A percentile compares a stretch with the other conserved stretches of the same genome.
Conservation (phyloP, 2,888 invertebrate species). For the Balanococcus diminutus region DNA sequence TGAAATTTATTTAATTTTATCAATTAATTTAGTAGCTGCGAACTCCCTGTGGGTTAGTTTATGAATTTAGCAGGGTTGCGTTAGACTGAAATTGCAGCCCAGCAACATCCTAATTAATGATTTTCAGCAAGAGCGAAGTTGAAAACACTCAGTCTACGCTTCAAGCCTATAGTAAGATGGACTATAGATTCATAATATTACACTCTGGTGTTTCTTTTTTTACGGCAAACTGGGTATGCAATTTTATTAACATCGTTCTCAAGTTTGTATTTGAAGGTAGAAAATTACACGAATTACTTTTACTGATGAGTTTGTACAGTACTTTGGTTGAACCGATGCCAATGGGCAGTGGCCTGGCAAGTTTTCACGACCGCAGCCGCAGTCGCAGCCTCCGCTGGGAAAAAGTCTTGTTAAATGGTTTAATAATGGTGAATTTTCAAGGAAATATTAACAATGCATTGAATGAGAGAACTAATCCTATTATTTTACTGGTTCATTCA, state of each 20-base stretch:
- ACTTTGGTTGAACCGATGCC: not conserved
- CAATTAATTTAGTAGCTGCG: no score
- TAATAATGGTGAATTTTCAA: constrained; percentile 24
- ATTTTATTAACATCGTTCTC: constrained; percentile 18
- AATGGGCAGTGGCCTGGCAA: not conserved
- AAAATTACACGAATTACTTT: not conserved
- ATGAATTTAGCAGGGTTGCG: no score
- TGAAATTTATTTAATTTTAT: no score
- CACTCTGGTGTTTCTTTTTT: not conserved
- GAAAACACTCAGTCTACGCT: no score
- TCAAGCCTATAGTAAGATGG: no score
- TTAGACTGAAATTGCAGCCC: no score
- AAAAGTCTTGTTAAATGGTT: constrained; percentile 9
- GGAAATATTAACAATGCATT: constrained; percentile 38
- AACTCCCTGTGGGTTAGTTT: no score
- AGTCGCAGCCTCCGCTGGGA: no score
- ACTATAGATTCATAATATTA: no score
- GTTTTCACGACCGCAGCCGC: not conserved
- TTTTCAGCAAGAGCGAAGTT: no score
- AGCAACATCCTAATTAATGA: no score
- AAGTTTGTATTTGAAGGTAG: not conserved
- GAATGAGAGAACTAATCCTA: constrained; percentile 32
- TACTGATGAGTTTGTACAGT: not conserved
- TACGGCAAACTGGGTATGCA: constrained; percentile 24
- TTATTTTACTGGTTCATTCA: constrained; percentile 17